phyloP scores from a whole-genome alignment of 2,888 invertebrate species.

The Ochropacha duplaris region DNA sequence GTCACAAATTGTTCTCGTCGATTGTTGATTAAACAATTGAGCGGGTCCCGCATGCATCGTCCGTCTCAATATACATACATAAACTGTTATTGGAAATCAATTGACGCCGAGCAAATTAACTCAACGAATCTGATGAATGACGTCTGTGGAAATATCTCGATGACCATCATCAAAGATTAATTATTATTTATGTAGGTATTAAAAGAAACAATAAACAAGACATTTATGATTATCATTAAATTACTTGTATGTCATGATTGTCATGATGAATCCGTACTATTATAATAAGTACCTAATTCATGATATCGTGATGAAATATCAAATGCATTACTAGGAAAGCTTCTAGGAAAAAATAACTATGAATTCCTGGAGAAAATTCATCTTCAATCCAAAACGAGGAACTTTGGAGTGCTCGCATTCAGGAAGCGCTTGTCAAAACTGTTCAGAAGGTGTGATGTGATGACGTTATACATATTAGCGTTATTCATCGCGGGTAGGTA shows the following conservation, averaged over 20 bases:
- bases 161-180: constrained; percentile 4
- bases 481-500: constrained; percentile 35
- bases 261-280: not conserved
- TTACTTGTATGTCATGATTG: not conserved
- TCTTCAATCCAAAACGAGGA: too few species aligned
- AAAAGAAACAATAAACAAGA: not conserved
- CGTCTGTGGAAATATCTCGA: constrained; percentile 31
- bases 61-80: constrained; percentile 59
- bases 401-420: too few species aligned
- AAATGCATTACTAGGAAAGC: not conserved
- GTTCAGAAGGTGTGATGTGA: constrained; percentile 12
- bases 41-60: constrained; percentile 73
- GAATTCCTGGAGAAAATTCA: too few species aligned
- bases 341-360: too few species aligned
- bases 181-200: not conserved
- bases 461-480: constrained; percentile 21
- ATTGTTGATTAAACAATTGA: constrained; percentile 75
- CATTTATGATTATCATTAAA: not conserved
- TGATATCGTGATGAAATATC: not conserved
- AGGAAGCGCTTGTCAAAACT: constrained; percentile 8
- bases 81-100: constrained; percentile 80
- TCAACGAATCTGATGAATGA: constrained; percentile 58
- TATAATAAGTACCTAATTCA: too few species aligned
- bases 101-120: constrained; percentile 67
- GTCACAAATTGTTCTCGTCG: constrained; percentile 58